phyloP scores from a whole-genome alignment of 2,797 vertebrate genomes.

The Sylvilagus floridanus region DNA sequence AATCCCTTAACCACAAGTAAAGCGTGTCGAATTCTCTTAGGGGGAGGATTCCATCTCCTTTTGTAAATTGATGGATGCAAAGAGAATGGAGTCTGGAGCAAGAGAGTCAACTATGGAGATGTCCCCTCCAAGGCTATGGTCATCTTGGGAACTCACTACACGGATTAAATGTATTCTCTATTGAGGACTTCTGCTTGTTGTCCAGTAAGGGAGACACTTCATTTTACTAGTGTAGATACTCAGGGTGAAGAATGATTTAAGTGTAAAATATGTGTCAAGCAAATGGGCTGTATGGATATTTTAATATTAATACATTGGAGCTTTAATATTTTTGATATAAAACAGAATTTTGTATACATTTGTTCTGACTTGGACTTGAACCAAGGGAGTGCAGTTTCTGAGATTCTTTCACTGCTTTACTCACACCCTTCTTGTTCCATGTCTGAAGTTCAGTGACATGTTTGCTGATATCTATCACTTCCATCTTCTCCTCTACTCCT shows the following conservation, averaged over 20 bases:
- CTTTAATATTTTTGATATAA: slow-evolving; percentile 5
- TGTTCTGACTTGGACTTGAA: background rate
- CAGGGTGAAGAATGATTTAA: background rate
- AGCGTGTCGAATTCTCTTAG: slow-evolving; percentile 9
- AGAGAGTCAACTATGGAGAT: background rate
- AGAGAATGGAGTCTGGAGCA: background rate
- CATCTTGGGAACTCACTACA: background rate
- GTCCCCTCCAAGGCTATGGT: background rate
- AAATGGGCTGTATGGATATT: background rate
- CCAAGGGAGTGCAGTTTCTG: background rate
- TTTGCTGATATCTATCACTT: slow-evolving; percentile 16
- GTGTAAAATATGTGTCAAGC: background rate
- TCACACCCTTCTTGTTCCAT: background rate
- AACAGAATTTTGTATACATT: slow-evolving; percentile 55
- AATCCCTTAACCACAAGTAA: background rate
- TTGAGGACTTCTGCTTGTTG: background rate
- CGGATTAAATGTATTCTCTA: slow-evolving; percentile 1
- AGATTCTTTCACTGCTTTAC: background rate
- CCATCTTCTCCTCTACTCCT: background rate
- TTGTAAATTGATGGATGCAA: slow-evolving; percentile 8
- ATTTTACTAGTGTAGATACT: background rate
- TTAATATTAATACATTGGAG: background rate
- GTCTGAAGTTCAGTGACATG: background rate
- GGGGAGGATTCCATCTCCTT: background rate
- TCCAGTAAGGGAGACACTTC: background rate